Evolutionary conservation across 37 sponge, comb jelly and placozoan genomes (phyloP).

Genomic region (Mnemiopsis leidyi): DNA sequence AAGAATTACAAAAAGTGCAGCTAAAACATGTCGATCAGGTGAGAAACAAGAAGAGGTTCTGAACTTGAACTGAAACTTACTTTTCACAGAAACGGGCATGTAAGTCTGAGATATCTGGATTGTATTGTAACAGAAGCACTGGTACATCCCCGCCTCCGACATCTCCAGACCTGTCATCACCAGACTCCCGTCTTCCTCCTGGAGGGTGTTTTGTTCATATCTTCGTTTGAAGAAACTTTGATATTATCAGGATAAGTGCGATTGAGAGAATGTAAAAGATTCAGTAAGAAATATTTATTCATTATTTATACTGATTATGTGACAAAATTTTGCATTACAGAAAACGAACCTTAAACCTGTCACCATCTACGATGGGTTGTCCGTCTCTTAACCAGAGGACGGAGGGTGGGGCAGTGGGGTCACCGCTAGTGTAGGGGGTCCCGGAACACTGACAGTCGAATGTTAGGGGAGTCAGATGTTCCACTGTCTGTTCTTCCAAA

Average conservation of each 20-base stretch:
- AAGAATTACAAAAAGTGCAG: too few species aligned
- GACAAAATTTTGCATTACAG: background rate
- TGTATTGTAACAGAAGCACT: conserved; percentile 60
- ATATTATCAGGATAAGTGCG: too few species aligned
- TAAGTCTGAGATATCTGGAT: conserved; percentile 49
- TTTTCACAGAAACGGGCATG: conserved; percentile 61
- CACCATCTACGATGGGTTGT: background rate
- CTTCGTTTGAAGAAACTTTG: too few species aligned
- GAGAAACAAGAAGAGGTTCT: too few species aligned
- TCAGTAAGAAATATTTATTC: too few species aligned
- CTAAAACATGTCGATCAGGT: too few species aligned
- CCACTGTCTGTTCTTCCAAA: conserved; percentile 27
- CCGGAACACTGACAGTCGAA: conserved; percentile 63
- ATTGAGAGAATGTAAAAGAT: too few species aligned
- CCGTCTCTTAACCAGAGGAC: conserved; percentile 49
- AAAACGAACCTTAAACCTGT: conserved; percentile 10
- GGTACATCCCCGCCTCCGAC: conserved; percentile 64
- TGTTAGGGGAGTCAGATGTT: conserved; percentile 54
- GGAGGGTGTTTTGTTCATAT: background rate
- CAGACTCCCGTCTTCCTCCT: conserved; percentile 63
- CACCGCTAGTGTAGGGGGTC: conserved; percentile 51
- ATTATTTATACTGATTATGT: too few species aligned
- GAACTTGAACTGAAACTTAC: too few species aligned
- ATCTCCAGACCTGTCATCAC: conserved; percentile 57
- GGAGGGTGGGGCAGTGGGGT: conserved; percentile 59